Conservation (phyloP, 2,113 vertebrate species). For the Halcyon malimbica region DNA sequence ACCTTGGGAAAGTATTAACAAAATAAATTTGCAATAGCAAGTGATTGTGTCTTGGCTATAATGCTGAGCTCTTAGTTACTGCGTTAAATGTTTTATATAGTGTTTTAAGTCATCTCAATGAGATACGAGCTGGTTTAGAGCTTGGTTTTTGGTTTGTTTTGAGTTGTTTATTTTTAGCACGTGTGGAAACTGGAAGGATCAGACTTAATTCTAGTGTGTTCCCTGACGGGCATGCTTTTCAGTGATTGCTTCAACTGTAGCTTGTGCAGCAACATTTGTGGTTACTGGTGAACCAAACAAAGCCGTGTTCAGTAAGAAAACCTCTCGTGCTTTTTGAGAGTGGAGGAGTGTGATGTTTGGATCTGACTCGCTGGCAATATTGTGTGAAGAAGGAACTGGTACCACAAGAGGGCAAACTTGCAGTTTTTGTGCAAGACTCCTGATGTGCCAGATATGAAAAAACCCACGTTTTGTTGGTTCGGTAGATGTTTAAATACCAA, state of each 20-base stretch:
- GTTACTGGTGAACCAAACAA: neutral
- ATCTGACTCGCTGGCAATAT: neutral
- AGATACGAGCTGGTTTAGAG: neutral
- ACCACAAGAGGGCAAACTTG: constrained; percentile 32
- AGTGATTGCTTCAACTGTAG: neutral
- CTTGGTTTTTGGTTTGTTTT: accelerated
- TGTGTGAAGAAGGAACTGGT: neutral
- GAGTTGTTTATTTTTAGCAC: neutral
- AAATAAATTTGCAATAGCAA: neutral
- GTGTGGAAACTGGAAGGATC: neutral
- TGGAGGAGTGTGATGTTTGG: neutral
- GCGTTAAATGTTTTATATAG: neutral
- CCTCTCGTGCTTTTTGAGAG: neutral
- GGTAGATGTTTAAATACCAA: neutral
- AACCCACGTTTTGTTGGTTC: neutral
- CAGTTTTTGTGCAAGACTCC: neutral
- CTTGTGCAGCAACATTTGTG: neutral
- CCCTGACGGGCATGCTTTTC: neutral
- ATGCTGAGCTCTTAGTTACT: neutral
- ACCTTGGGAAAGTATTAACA: neutral
- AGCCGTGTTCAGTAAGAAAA: neutral
- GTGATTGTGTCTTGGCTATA: neutral
- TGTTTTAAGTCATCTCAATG: neutral
- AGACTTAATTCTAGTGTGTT: neutral
- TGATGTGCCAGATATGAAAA: neutral